Evolutionary conservation across 2,797 vertebrate genomes (phyloP), one percentile per base, ranked within the genome.

Genomic region (Champsocephalus gunnari): DNA sequence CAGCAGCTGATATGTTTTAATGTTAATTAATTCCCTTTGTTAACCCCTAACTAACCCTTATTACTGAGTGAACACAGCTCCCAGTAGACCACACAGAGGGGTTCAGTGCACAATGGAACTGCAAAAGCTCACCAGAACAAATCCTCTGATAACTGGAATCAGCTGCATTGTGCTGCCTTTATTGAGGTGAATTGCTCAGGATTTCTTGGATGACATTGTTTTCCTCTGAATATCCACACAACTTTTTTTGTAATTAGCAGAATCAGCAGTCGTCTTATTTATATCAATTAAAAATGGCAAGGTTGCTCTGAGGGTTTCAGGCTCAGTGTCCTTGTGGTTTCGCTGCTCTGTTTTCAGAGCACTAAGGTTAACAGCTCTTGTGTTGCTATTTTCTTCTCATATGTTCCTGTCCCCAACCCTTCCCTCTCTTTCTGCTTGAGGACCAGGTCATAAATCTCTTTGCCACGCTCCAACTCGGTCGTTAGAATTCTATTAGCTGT

Each of bases 1-100:
- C 66, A 79, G 77, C 82, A 79, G 81, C 65, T 87, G 72, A 86
- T 84, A 68, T 62, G 78, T 71, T 58, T 90, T 87, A 75, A 89
- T 89, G 81, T 87, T 94, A 90, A 93, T 94, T 90, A 89, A 90
- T 89, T 87, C 72, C 57, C 74, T 85, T 91, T 84, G 85, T 92
- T 94, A 92, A 90, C 86, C 86, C 72, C 77, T 45, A 59, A 65
- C 51, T 81, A 75, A 91, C 89, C 84, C 71, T 77, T 59, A 14
- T 72, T 75, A 64, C 51, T 73, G 87, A 91, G 77, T 19, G 9
- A 84, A 82, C 71, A 53, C 28, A 49, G 73, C 75, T 87, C 79
- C 73, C 72, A 44, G 28, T n/a, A 61, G 66, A 73, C 45, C 10
- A 43, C 62, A 58, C 80, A 82, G 75, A 87, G 65, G 71, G 69